Evolutionary conservation across 2,888 invertebrate species (phyloP), one percentile per base, ranked within the genome.

Genomic region (Eupithecia centaureata): DNA sequence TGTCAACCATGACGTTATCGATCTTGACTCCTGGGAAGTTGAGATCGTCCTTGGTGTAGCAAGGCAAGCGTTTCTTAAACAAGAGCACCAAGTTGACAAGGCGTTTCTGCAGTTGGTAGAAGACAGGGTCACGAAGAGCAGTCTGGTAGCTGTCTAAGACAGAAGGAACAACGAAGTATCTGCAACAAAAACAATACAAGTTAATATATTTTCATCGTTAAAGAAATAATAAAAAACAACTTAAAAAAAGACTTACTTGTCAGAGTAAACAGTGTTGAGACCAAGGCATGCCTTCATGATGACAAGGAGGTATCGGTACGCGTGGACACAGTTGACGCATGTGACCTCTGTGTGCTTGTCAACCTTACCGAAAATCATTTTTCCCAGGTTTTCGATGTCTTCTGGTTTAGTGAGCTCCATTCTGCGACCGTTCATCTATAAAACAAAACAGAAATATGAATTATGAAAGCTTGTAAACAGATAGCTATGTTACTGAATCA

Each of bases 61-160:
- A 87, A 18, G 94, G 92, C 59, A 95, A 86, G 73, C 93, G 93
- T 71, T 86, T 81, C 82, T 95, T 95, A 92, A 95, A 96, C 58
- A 94, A 91, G 72, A 91, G 84, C 81, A 95, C 93, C 59, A 93
- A 89, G 68, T 94, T 84, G 60, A 94, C 80, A 72, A 96, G 89
- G 68, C 94, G 94, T 85, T 95, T 95, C 82, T 95, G 95, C 67
- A 96, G 87, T 73, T 94, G 94, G 85, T 95, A 97, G 94, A 96
- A 96, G 51, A 95, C 93, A 18, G 96, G 96, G 82, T 97, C 96
- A 73, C 96, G 95, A 74, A 96, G 87, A 77, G 95, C 94, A 7
- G 96, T 95, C 78, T 94, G 94, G 79, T 94, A 95, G 72, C 93
- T 90, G 77, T 96, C 95, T 73, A 96, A 87, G 1, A 95, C 91